Base-by-base conservation (phyloP, 2,888 invertebrate species). In the Tenodera sinensis region DNA sequence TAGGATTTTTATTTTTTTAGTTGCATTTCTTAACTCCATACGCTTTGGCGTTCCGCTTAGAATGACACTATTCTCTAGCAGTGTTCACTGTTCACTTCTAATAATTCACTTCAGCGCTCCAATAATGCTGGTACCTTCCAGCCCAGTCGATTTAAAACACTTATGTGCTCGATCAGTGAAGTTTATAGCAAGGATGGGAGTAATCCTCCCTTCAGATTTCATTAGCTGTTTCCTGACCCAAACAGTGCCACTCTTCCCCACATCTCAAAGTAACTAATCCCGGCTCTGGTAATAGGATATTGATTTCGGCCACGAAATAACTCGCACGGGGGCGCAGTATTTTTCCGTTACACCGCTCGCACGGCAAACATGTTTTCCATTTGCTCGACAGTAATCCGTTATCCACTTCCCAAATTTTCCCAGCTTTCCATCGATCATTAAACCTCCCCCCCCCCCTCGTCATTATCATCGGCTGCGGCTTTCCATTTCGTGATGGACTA, bases 241-340 rank as follows among this genome's bases (percentile, higher is more conserved):
- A 54, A 54, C 54, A 54, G 54, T 20, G 20, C 54, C 54, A 54
- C 54, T 54, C 54, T 54, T 54, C 20, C 54, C 54, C 54, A 42
- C 42, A 42, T 42, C 25, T 71, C 54, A 71, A 71, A 71, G 54
- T 20, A 71, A 71, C 54, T 71, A 71, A 71, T 71, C 54, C 86
- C 28, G 28, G 86, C 30, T 34, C 87, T 34, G 87, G 87, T 87
- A 87, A 87, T 87, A 87, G 87, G 87, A 34, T 87, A 87, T 87
- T 87, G 87, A 87, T 87, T 83, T 83, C 34, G n/a, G 34, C 87
- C 54, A 71, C 54, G 20, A 71, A 71, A 71, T 71, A 71, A 71
- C 54, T 71, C 54, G 54, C 54, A 20, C 15, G 20, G 20, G 54
- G 54, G 54, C 20, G 54, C 54, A 20, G 54, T 71, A 71, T 71